Evolutionary conservation across 2,113 vertebrate genomes (phyloP).

Genomic region (Leptocoma aspasia): DNA sequence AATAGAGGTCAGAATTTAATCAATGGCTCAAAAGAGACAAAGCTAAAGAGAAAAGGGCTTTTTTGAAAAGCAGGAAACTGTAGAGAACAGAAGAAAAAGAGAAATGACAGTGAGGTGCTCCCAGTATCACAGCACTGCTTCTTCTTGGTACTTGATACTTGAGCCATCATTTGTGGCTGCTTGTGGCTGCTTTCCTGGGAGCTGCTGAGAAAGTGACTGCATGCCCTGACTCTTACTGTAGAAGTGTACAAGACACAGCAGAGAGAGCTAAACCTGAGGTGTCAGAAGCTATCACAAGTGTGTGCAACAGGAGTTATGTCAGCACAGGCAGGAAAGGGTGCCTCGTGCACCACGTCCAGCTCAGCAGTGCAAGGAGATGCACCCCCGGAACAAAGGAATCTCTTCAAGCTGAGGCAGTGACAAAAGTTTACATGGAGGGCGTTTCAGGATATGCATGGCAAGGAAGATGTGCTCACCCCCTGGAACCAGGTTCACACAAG

Average conservation of each 20-base stretch:
- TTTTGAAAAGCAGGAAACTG: background rate
- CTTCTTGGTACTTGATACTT: background rate
- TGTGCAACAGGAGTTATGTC: background rate
- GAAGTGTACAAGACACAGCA: background rate
- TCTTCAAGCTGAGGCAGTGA: background rate
- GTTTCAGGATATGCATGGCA: background rate
- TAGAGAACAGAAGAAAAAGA: background rate
- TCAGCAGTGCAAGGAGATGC: accelerated
- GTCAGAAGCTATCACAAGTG: background rate
- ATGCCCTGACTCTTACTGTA: background rate
- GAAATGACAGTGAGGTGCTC: background rate
- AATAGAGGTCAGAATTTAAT: background rate
- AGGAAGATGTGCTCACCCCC: background rate
- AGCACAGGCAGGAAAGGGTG: background rate
- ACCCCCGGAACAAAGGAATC: accelerated
- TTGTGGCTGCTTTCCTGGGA: background rate
- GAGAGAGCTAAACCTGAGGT: background rate
- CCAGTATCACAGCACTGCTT: background rate
- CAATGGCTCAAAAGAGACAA: background rate
- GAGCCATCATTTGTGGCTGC: background rate
- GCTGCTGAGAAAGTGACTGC: background rate
- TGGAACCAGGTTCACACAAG: background rate
- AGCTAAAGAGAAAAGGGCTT: background rate
- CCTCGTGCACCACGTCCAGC: background rate
- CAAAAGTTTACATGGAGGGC: background rate